Base-by-base conservation (phyloP, 2,888 invertebrate genomes). In the Crossocerus cetratus region DNA sequence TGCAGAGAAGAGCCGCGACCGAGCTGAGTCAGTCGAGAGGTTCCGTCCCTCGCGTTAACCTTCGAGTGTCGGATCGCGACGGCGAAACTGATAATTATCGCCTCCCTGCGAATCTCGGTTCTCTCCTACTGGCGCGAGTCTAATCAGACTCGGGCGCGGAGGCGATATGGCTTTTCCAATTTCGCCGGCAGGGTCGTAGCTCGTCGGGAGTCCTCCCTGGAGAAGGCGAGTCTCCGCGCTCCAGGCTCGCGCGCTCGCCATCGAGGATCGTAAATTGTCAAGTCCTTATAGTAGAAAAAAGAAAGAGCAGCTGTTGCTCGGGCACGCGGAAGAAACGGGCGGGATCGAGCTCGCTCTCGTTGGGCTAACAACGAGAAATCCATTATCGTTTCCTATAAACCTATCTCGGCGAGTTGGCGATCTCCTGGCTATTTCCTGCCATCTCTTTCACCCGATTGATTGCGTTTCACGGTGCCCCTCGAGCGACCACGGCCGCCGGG, bases 121-220 rank as follows among this genome's bases (percentile, higher is more conserved):
- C 32, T 32, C 8, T 3, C 11, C 8, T 5, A 32, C 5, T 32
- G 3, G 32, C 0, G 11, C 32, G 8, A 32, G 32, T 32, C 8
- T 32, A 32, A 32, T 32, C 32, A 32, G 32, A 32, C 5, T 32
- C 11, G 32, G 8, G 32, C 32, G 49, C 59, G 22, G 20, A 55
- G 53, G 44, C 43, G 49, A 69, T 32, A 53, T 11, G 13, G 62
- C 57, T 59, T 56, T 45, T 65, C 49, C 62, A 65, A 72, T 72
- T 68, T 72, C 56, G 42, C 62, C 3, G 16, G 55, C 62, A 53
- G 65, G 72, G 74, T 69, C 65, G 58, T 44, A 23, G 55, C 44
- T 65, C 66, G 70, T 57, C 56, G 45, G 20, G 44, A 71, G 11
- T 53, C 43, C 61, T 67, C 61, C 56, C 42, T 43, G 16, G 49